Conservation (phyloP, 2,797 vertebrate genomes). For the Myoxocephalus aenaeus region DNA sequence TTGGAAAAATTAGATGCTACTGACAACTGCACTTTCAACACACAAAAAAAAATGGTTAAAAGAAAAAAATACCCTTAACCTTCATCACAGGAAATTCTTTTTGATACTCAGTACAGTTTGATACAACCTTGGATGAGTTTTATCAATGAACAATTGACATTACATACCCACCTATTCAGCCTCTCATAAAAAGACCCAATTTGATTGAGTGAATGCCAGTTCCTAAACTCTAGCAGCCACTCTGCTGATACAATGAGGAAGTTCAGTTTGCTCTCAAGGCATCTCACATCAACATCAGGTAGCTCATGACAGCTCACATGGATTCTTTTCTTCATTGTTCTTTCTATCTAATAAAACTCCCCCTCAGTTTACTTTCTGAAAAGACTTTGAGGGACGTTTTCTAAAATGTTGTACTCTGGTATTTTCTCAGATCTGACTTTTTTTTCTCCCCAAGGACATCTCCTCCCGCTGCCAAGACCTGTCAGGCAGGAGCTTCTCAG, state of each 20-base stretch:
- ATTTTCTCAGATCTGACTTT: slow-evolving; percentile 90
- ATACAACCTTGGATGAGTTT: slow-evolving; percentile 41
- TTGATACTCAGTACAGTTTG: slow-evolving; percentile 17
- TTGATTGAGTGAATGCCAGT: slow-evolving; percentile 79
- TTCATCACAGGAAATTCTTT: slow-evolving; percentile 14
- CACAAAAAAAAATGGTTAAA: slow-evolving; percentile 17
- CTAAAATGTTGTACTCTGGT: slow-evolving; percentile 86
- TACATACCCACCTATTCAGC: slow-evolving; percentile 34
- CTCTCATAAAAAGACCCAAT: slow-evolving; percentile 55
- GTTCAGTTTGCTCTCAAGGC: slow-evolving; percentile 81
- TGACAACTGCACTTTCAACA: slow-evolving; percentile 7
- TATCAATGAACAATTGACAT: slow-evolving; percentile 27
- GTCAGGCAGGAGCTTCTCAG: slow-evolving; percentile 92
- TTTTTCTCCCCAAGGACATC: slow-evolving; percentile 93
- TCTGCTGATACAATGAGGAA: slow-evolving; percentile 85
- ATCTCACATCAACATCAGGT: slow-evolving; percentile 81
- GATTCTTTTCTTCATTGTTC: slow-evolving; percentile 58
- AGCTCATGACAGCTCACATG: slow-evolving; percentile 49
- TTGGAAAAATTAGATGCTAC: neutral
- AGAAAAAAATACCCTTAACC: slow-evolving; percentile 17
- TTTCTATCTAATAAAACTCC: slow-evolving; percentile 82
- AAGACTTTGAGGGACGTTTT: slow-evolving; percentile 77
- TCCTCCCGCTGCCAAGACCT: slow-evolving; percentile 94
- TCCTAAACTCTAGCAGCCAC: slow-evolving; percentile 75
- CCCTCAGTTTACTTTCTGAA: slow-evolving; percentile 82